Evolutionary conservation across 2,888 invertebrate genomes (phyloP).

Genomic region (Tetramorium bicarinatum): DNA sequence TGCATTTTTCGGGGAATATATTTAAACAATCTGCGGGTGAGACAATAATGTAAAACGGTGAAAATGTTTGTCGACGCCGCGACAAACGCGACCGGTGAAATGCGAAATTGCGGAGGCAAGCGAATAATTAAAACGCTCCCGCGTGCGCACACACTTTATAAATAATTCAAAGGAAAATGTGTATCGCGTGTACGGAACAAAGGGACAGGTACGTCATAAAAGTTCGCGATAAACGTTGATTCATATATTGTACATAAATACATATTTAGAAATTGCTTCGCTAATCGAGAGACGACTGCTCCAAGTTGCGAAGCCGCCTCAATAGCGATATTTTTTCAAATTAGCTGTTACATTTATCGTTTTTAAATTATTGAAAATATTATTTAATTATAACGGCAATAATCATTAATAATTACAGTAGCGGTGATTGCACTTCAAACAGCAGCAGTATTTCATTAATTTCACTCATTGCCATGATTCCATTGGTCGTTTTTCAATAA

Average conservation of each 20-base stretch:
- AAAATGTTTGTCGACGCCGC: background rate
- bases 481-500: background rate
- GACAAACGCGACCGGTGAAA: conserved; percentile 14
- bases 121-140: conserved; percentile 40
- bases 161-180: conserved; percentile 32
- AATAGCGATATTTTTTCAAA: background rate
- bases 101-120: conserved; percentile 5
- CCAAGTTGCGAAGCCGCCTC: background rate
- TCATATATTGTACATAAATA: background rate
- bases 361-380: background rate
- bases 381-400: background rate
- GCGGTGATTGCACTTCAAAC: background rate
- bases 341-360: too few species aligned
- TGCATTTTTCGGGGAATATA: background rate
- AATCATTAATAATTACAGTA: background rate
- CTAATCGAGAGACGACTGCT: background rate
- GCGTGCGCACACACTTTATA: conserved; percentile 12
- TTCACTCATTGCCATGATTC: background rate
- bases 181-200: background rate
- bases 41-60: background rate
- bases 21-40: conserved; percentile 7
- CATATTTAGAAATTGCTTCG: background rate
- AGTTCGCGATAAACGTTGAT: background rate
- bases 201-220: conserved; percentile 12
- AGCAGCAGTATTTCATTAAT: background rate